These are phyloP conservation scores for Melopsittacus undulatus DNA, from an alignment of 2,797 vertebrate genomes.

Conservation along the genomic window DNA sequence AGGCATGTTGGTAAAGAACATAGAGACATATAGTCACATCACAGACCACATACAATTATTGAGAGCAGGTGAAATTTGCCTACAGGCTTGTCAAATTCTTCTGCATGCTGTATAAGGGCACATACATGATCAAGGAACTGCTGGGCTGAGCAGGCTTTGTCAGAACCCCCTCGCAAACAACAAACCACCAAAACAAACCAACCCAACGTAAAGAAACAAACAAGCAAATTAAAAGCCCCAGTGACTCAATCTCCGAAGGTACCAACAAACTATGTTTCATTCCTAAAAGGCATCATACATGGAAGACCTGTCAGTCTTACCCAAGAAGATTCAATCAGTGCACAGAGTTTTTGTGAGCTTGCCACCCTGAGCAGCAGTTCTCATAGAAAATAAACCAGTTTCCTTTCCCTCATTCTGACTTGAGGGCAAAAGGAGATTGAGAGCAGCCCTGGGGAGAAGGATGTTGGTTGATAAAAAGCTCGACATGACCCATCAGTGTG, in stretches of 20 bases:
- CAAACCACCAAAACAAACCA: neutral
- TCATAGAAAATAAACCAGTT: rapidly evolving
- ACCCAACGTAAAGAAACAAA: neutral
- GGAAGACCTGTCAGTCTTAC: neutral
- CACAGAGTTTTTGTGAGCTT: rapidly evolving
- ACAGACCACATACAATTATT: neutral
- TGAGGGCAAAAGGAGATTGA: neutral
- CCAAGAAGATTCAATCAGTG: rapidly evolving
- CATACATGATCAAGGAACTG: neutral
- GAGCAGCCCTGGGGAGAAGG: neutral
- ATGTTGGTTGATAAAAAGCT: neutral
- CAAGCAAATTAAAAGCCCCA: neutral
- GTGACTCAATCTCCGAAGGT: neutral
- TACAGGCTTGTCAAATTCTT: neutral
- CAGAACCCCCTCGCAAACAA: neutral
- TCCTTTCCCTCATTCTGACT: rapidly evolving
- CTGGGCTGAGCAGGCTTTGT: neutral
- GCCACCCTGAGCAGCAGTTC: neutral
- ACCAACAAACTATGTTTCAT: neutral
- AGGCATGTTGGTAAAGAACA: rapidly evolving
- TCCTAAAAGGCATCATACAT: neutral
- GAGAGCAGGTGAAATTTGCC: neutral
- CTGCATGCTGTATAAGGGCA: neutral
- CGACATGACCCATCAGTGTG: neutral
- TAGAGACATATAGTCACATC: neutral